Percentiles rank a stretch among this genome's conserved stretches.
Conservation (phyloP, 2,888 invertebrate genomes). For the Chymomyza amoena region DNA sequence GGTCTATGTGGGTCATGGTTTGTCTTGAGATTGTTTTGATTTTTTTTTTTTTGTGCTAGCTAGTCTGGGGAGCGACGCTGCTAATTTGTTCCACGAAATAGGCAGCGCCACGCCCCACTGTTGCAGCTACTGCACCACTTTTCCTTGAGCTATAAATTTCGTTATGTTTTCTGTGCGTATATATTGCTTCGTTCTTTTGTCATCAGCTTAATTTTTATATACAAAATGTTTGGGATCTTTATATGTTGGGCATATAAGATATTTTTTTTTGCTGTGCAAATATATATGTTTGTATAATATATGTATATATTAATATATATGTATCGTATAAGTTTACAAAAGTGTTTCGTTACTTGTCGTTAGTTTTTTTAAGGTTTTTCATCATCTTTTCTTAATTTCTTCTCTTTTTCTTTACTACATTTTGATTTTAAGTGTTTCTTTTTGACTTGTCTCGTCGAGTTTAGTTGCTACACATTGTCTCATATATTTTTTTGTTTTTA, state of each 20-base stretch:
- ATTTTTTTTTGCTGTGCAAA: constrained; percentile 67
- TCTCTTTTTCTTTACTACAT: constrained; percentile 9
- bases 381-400: constrained; percentile 19
- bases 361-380: constrained; percentile 41
- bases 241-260: constrained; percentile 41
- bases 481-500: constrained; percentile 31
- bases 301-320: constrained; percentile 62
- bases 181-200: constrained; percentile 32
- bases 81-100: constrained; percentile 76
- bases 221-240: constrained; percentile 63
- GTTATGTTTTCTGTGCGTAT: constrained; percentile 62
- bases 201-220: constrained; percentile 55
- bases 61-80: constrained; percentile 19
- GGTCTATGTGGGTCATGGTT: constrained; percentile 72
- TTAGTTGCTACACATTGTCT: constrained; percentile 10
- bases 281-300: constrained; percentile 60
- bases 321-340: constrained; percentile 45
- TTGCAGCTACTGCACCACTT: constrained; percentile 2
- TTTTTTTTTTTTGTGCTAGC: constrained; percentile 6
- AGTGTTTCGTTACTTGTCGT: constrained; percentile 56
- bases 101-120: constrained; percentile 8
- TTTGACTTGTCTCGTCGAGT: constrained; percentile 53
- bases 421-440: constrained; percentile 38
- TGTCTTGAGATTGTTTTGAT: constrained; percentile 40
- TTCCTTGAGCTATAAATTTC: background rate